Base-by-base conservation (phyloP, 2,797 vertebrate genomes). In the Melanotaenia maccullochi region DNA sequence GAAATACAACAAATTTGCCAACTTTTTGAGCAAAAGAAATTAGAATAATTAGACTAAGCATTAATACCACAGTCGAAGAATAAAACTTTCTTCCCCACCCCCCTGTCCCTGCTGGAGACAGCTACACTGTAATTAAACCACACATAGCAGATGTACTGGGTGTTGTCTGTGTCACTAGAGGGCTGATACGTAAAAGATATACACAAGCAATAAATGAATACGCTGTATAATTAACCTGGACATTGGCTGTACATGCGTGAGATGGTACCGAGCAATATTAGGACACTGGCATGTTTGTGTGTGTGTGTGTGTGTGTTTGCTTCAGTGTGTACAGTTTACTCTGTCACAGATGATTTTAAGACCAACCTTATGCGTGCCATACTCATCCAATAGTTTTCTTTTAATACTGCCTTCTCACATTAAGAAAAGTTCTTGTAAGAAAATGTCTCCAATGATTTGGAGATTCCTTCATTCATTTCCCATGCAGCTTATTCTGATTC, bases 131-230 rank as follows among this genome's bases (percentile, higher is more conserved):
- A 66, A 72, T 82, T 74, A 65, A 80, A 72, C 18, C 57, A 9
- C 4, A 61, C 16, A 14, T 1, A 33, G 18, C 33, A 64, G 30
- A 54, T 54, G 6, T 6, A 57, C n/a, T 75, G 42, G 36, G 30
- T 68, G 25, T 30, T 65, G 57, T 56, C 57, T 82, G 51, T 79
- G 73, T 89, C 82, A 79, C 77, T 85, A 75, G 63, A 87, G 84
- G 87, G 83, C 83, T 91, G 91, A 92, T 90, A 89, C 84, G 85
- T 70, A 93, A 89, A 88, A 93, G 90, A 92, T 90, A 92, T 90
- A 93, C 90, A 91, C 91, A 82, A 88, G 87, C 86, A 87, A 87
- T 93, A 93, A 93, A 90, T 92, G 92, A 93, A 94, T 94, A 89
- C 83, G 85, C 85, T 93, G 87, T 81, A 85, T 94, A 92, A 94